Base-by-base conservation (phyloP, 2,888 invertebrate species). In the Cryptosula pallasiana region DNA sequence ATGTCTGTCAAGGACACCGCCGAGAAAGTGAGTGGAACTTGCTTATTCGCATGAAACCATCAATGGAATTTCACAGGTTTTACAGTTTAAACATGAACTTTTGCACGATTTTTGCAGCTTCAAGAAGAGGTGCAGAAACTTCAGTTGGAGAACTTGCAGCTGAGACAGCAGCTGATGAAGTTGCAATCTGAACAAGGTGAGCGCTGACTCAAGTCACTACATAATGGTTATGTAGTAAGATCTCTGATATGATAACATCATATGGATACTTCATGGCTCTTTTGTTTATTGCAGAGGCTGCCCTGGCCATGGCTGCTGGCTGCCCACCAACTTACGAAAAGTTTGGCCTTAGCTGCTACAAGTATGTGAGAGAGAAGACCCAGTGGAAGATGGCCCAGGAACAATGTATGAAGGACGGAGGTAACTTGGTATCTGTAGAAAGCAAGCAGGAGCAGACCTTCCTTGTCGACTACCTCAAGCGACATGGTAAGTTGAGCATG, bases 281-380 rank as follows among this genome's bases (percentile, higher is more conserved):
- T n/a, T n/a, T 9, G n/a, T 58, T n/a, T 27, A 9, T 20, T 70
- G 9, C 32, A 70, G 70, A 70, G 32, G 29, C 32, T 5, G 70
- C 70, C 70, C 25, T 70, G 25, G 70, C 70, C 2, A 9, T 70
- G 45, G 70, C 70, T 54, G 70, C 70, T 25, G 70, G 70, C 3
- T 70, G 70, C 70, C 70, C 70, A 23, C 36, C 70, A 29, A 70
- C 70, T n/a, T 70, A 70, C 36, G 70, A 70, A 23, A 70, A 70
- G 70, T 54, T 54, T 54, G 55, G 55, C 5, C 29, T 5, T 5
- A 70, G 55, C 32, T 70, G 70, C 45, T 70, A 70, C 32, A 70
- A 70, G 29, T 70, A 70, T 70, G 55, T 70, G 29, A 36, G 70
- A 70, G 45, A 70, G 45, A 70, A 70, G 70, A 23, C 55, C 25